These are phyloP conservation scores for Salpingus planirostris DNA, from an alignment of 2,888 invertebrate genomes.

Conservation along the genomic window DNA sequence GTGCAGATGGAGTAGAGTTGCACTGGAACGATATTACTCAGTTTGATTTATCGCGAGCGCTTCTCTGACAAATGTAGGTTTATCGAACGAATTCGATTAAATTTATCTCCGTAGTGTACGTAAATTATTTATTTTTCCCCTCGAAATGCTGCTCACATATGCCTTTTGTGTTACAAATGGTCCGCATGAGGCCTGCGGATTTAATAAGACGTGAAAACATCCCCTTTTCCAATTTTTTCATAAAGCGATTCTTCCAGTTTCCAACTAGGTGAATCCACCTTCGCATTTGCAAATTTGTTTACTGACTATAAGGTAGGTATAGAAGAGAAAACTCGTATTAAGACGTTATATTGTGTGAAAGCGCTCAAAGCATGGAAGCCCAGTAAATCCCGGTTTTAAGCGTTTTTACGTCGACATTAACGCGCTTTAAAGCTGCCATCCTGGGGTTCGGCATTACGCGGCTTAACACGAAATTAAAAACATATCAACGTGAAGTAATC, in stretches of 20 bases:
- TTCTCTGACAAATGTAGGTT: constrained; percentile 25
- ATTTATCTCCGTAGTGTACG: constrained; percentile 16
- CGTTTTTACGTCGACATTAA: constrained; percentile 10
- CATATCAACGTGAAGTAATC: constrained; percentile 9
- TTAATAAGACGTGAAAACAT: too few relatives aligned
- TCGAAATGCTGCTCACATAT: too few relatives aligned
- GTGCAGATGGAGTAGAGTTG: constrained; percentile 19
- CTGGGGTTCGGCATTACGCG: constrained; percentile 6
- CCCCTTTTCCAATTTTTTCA: too few relatives aligned
- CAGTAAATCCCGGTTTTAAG: constrained; percentile 8
- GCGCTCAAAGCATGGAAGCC: constrained; percentile 6
- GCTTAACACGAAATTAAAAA: constrained; percentile 10
- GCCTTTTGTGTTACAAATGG: constrained; percentile 1
- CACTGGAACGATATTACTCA: constrained; percentile 23
- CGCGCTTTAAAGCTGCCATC: constrained; percentile 5
- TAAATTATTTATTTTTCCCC: constrained; percentile 13
- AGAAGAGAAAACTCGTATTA: constrained; percentile 6
- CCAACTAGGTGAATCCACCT: background rate
- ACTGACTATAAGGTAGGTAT: too few relatives aligned
- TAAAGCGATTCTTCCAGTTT: too few relatives aligned
- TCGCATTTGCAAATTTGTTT: too few relatives aligned
- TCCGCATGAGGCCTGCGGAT: background rate
- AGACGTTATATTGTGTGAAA: constrained; percentile 6
- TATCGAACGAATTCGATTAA: constrained; percentile 20
- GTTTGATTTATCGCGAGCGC: constrained; percentile 22